Percentiles rank a stretch among this genome's conserved stretches.
Conservation (phyloP, 2,797 vertebrate species). For the Sylvilagus floridanus region DNA sequence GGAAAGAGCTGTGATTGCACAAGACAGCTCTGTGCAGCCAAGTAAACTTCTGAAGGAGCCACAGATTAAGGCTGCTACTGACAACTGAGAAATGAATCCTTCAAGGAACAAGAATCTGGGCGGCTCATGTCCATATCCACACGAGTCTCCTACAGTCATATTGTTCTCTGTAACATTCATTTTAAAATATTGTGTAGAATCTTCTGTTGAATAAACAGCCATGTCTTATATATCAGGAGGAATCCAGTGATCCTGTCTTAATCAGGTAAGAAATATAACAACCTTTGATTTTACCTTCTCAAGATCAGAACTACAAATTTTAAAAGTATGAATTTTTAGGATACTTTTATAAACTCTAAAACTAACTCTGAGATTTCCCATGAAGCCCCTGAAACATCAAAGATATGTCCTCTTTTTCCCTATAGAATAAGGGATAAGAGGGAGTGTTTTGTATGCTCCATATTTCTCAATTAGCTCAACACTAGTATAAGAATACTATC, state of each 20-base stretch:
- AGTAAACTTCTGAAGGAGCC: background rate
- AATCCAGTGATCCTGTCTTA: background rate
- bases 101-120: background rate
- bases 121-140: background rate
- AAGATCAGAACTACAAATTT: conserved; percentile 20
- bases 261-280: background rate
- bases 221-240: background rate
- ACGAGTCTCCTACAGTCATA: no score
- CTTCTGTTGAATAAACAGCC: background rate
- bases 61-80: background rate
- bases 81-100: background rate
- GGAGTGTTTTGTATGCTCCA: accelerated
- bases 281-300: conserved; percentile 29
- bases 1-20: background rate
- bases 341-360: conserved; percentile 17
- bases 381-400: background rate
- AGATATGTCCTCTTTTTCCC: background rate
- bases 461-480: background rate
- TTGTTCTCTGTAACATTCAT: background rate
- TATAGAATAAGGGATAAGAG: background rate
- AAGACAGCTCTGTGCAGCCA: background rate
- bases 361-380: conserved; percentile 24
- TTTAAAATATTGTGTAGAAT: background rate
- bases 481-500: background rate
- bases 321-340: background rate